Conservation (phyloP, 2,888 invertebrate species). For the Cyrtodaria siliqua region DNA sequence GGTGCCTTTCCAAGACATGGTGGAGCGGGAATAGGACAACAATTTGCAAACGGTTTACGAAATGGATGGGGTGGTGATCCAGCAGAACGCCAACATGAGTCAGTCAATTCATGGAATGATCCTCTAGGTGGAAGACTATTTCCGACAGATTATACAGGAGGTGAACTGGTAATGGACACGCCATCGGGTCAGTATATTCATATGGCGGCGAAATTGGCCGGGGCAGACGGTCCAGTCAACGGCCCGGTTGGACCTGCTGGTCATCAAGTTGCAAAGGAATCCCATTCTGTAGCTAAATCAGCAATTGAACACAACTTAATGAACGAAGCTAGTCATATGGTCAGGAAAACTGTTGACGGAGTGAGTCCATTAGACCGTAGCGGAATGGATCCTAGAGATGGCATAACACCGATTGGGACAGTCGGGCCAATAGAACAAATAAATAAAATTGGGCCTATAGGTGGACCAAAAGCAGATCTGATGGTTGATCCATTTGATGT, state of each 20-base stretch:
- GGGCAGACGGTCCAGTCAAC: too few species aligned
- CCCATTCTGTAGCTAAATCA: too few species aligned
- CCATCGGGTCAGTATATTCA: neutral
- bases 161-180: too few species aligned
- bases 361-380: too few species aligned
- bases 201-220: too few species aligned
- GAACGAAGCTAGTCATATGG: too few species aligned
- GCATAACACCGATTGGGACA: neutral
- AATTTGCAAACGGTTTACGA: constrained; percentile 23
- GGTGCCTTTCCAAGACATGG: constrained; percentile 43
- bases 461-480: neutral
- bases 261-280: too few species aligned
- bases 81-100: constrained; percentile 6
- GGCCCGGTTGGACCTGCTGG: neutral
- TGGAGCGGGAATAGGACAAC: constrained; percentile 24
- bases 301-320: too few species aligned
- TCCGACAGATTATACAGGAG: constrained; percentile 23
- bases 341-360: too few species aligned
- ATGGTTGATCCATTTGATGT: too few species aligned
- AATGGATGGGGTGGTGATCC: constrained; percentile 32
- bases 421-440: too few species aligned
- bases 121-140: constrained; percentile 25
- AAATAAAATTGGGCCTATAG: too few species aligned
- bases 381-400: neutral
- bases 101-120: constrained; percentile 33